A percentile compares a stretch with the other conserved stretches of the same genome.
These are phyloP conservation scores for Alcedo atthis DNA, from an alignment of 2,797 vertebrate genomes.

Conservation along the genomic window DNA sequence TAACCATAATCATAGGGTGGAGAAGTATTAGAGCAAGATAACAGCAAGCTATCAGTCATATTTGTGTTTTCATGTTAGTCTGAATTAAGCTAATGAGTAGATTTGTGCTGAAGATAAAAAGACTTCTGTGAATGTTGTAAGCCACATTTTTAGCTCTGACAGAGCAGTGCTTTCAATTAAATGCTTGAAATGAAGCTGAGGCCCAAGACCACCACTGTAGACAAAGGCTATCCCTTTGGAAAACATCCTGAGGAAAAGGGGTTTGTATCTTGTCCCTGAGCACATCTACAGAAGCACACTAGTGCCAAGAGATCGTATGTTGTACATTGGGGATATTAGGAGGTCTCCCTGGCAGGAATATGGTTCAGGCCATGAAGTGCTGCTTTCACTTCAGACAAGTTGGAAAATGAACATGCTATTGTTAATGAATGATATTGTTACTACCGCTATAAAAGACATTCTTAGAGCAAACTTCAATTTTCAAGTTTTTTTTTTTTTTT, in stretches of 20 bases:
- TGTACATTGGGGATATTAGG: neutral
- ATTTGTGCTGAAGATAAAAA: constrained; percentile 20
- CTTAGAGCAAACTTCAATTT: neutral
- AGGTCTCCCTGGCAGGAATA: neutral
- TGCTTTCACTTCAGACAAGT: neutral
- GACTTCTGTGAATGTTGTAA: neutral
- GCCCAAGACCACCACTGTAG: neutral
- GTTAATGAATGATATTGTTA: neutral
- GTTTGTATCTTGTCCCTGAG: neutral
- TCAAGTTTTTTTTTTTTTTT: neutral
- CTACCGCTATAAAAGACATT: neutral
- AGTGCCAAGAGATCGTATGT: neutral
- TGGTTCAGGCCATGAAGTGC: neutral
- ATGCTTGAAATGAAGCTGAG: neutral
- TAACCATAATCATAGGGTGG: constrained; percentile 50
- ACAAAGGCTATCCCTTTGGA: neutral
- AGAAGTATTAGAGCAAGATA: neutral
- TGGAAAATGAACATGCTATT: neutral
- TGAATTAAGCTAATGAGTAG: constrained; percentile 37
- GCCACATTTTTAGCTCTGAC: neutral
- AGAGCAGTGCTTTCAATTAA: neutral
- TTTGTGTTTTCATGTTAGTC: constrained; percentile 22
- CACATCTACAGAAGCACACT: neutral
- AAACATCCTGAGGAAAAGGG: neutral
- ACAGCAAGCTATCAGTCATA: neutral